A percentile compares a stretch with the other conserved stretches of the same genome.
Conservation (phyloP, 2,113 vertebrate species). For the Vanacampus margaritifer region DNA sequence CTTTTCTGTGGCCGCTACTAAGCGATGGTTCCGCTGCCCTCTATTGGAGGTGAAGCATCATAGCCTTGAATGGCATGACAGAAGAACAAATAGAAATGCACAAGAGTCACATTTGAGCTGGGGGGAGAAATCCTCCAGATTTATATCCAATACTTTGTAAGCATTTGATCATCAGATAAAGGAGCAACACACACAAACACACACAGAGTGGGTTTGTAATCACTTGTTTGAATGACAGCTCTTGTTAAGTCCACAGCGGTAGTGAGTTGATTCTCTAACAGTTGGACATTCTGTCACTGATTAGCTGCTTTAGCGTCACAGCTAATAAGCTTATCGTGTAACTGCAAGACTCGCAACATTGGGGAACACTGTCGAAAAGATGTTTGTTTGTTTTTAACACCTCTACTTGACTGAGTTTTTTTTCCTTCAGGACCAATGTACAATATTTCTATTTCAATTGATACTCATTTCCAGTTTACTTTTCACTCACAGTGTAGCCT, state of each 20-base stretch:
- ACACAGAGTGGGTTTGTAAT: slow-evolving; percentile 4
- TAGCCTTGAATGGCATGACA: not conserved
- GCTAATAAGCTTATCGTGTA: slow-evolving; percentile 19
- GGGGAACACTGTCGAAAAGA: not conserved
- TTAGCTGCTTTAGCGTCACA: not conserved
- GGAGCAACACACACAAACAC: not conserved
- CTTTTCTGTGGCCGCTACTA: not conserved
- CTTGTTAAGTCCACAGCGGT: slow-evolving; percentile 1
- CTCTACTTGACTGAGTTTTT: not conserved
- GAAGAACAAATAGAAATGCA: not conserved
- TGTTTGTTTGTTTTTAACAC: not conserved
- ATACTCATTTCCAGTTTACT: not conserved
- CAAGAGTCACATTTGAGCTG: not conserved
- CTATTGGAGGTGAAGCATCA: not conserved
- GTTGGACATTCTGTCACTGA: slow-evolving; percentile 5
- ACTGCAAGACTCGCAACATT: slow-evolving; percentile 1
- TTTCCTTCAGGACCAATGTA: not conserved
- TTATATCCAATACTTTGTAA: not conserved
- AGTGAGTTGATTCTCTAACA: not conserved
- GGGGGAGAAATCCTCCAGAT: not conserved
- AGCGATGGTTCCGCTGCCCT: not conserved
- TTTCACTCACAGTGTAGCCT: not conserved
- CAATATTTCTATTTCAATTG: too few species aligned
- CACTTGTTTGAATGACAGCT: not conserved
- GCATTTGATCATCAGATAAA: not conserved